Evolutionary conservation across 2,888 invertebrate species (phyloP), one percentile per base, ranked within the genome.

Genomic region (Monochamus alternatus): DNA sequence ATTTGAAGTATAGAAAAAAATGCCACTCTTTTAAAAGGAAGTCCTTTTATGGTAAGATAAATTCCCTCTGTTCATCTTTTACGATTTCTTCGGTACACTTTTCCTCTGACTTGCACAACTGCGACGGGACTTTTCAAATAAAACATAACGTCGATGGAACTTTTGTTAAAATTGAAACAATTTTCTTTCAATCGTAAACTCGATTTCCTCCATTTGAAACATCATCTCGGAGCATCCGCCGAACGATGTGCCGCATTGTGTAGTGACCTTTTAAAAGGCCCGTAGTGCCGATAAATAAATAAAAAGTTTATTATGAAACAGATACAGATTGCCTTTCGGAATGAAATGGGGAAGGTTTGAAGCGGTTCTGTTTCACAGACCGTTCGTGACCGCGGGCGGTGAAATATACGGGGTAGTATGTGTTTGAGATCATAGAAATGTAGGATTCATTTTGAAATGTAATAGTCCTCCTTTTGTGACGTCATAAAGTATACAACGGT

Each of bases 181-280:
- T 80, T 81, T 81, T 80, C 78, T 78, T 79, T 78, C 77, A 78
- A 77, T 76, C 78, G 76, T 76, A 77, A 80, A 81, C 76, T 79
- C 80, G 73, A 81, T 81, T 81, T 81, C 81, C 81, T 77, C 76
- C 70, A 77, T 78, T 79, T 79, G 78, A 80, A 80, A 78, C 81
- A 79, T 78, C 78, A 77, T 81, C 78, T 78, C 70, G 69, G 59
- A 71, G 74, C 76, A 74, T 66, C 65, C 59, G 67, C 71, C 64
- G 44, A 73, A 73, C 73, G 71, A 75, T 77, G 75, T 62, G 59
- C 52, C n/a, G 60, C 30, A 73, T 70, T 70, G 70, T 69, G 30
- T 69, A 69, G 58, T 69, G 69, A 60, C 60, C 55, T 32, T 71
- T 71, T 71, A 38, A 72, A 38, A 14, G n/a, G 43, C 5, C 44